These are phyloP conservation scores for Heterodera schachtii DNA, from an alignment of 1,140 invertebrate genomes.

Conservation along the genomic window DNA sequence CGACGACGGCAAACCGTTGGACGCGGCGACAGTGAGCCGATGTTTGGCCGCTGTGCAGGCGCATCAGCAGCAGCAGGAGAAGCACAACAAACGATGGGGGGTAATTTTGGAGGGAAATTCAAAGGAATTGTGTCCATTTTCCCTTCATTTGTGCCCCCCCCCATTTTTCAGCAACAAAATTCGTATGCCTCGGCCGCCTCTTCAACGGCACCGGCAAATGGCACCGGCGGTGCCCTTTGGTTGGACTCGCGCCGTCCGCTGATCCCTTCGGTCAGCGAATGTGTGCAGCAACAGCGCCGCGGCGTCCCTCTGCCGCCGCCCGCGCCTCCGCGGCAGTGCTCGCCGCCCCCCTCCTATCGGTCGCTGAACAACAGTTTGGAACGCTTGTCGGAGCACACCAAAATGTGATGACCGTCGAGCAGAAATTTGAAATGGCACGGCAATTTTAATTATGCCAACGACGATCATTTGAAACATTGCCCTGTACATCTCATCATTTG, in stretches of 20 bases:
- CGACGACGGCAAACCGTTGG: conserved; percentile 33
- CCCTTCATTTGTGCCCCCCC: no score
- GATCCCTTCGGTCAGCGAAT: conserved; percentile 47
- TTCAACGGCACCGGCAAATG: conserved; percentile 1
- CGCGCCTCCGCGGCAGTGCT: conserved; percentile 24
- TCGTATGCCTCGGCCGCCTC: conserved; percentile 7
- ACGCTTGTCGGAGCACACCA: background rate
- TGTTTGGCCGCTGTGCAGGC: conserved; percentile 42
- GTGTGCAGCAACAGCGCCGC: conserved; percentile 36
- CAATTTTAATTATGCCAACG: no score
- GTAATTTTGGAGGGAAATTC: background rate
- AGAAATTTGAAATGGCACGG: no score
- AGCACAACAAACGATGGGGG: conserved; percentile 42
- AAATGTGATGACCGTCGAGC: background rate
- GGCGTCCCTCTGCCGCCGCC: conserved; percentile 23
- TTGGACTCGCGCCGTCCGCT: conserved; percentile 47
- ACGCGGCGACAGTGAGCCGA: conserved; percentile 44
- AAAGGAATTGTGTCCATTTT: no score
- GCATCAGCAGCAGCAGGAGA: conserved; percentile 34
- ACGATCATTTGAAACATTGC: no score
- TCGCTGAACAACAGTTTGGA: conserved; percentile 42
- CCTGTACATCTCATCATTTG: no score
- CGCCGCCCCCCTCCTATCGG: conserved; percentile 51
- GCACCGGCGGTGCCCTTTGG: background rate
- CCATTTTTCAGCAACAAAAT: background rate